A percentile compares a stretch with the other conserved stretches of the same genome.
These are phyloP conservation scores for Saccostrea cuccullata DNA, from an alignment of 1,140 invertebrate species.

Conservation along the genomic window DNA sequence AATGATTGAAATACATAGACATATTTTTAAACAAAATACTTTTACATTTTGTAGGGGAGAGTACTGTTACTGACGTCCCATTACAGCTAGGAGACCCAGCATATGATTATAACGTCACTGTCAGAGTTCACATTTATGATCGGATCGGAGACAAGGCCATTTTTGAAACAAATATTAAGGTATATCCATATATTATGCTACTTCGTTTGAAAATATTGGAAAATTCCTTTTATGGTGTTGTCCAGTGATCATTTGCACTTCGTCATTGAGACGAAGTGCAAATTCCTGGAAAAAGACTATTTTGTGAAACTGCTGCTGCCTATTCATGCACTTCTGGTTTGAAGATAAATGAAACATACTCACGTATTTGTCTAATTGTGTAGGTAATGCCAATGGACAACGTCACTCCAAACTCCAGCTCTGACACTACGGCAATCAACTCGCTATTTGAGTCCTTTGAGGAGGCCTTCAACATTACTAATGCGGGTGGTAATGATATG, in stretches of 20 bases:
- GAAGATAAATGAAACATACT: too few species aligned
- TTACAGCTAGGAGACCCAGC: conserved; percentile 9
- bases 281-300: too few species aligned
- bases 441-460: conserved; percentile 28
- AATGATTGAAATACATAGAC: too few species aligned
- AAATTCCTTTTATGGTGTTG: too few species aligned
- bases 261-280: too few species aligned
- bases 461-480: conserved; percentile 15
- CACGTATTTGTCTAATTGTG: background rate
- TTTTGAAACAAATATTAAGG: conserved; percentile 25
- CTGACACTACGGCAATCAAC: conserved; percentile 11
- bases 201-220: too few species aligned
- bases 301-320: too few species aligned
- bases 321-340: too few species aligned
- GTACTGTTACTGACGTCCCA: conserved; percentile 35
- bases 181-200: background rate
- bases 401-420: background rate
- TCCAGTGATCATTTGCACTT: too few species aligned
- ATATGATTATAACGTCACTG: conserved; percentile 14
- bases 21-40: too few species aligned
- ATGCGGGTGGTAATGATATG: conserved; percentile 46
- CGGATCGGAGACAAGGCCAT: conserved; percentile 39
- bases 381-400: conserved; percentile 2
- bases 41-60: conserved; percentile 38
- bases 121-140: conserved; percentile 37